phyloP scores from a whole-genome alignment of 2,113 vertebrate species.

The Nibea coibor region DNA sequence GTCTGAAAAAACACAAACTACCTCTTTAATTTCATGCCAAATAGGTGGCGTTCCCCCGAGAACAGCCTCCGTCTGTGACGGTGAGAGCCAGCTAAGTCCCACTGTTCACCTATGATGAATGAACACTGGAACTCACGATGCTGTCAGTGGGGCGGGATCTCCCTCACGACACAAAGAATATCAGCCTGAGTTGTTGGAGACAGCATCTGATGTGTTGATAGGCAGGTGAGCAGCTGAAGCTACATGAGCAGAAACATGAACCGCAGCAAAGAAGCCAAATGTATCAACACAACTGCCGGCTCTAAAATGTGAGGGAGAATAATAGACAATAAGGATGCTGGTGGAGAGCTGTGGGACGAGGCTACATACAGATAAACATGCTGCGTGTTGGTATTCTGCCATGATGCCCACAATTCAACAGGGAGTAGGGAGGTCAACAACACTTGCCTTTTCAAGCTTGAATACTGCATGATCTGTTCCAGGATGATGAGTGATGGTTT shows the following conservation, averaged over 20 bases:
- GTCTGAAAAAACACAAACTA: too few relatives aligned
- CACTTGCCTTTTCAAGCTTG: constrained; percentile 12
- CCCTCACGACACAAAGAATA: not conserved
- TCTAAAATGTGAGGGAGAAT: not conserved
- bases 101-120: too few relatives aligned
- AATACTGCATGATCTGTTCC: constrained; percentile 5
- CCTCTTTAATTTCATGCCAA: too few relatives aligned
- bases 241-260: not conserved
- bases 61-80: too few relatives aligned
- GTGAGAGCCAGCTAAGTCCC: too few relatives aligned
- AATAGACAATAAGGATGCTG: constrained; percentile 17
- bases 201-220: constrained; percentile 24
- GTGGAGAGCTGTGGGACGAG: constrained; percentile 6
- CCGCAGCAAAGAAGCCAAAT: constrained; percentile 14
- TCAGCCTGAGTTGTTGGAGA: constrained; percentile 13
- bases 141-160: too few relatives aligned
- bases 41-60: too few relatives aligned
- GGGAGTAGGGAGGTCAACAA: constrained; percentile 3
- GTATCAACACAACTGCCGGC: not conserved
- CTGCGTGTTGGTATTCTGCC: constrained; percentile 22
- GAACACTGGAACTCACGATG: too few relatives aligned
- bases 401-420: not conserved
- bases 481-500: not conserved
- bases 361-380: constrained; percentile 9
- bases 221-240: not conserved